Evolutionary conservation across 2,113 vertebrate species (phyloP), one percentile per base, ranked within the genome.

Genomic region (Nothocercus julius): DNA sequence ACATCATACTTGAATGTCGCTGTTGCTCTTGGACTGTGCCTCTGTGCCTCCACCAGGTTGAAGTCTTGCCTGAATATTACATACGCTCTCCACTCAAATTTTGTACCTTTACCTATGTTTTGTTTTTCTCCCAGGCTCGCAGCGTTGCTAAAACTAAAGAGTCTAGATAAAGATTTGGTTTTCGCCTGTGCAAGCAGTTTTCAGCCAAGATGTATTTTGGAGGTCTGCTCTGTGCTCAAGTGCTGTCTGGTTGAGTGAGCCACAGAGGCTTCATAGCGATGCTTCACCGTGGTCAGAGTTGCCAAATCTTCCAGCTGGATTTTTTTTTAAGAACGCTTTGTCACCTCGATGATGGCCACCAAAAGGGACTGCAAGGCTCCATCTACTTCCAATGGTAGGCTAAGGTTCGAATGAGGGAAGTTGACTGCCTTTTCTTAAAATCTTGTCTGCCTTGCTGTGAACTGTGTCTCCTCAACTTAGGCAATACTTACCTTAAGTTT

Each of bases 321-420:
- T 56, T 92, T 24, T 24, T 9, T 24, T 36, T 11, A 11, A 68
- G n/a, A 36, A 8, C 21, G 3, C 75, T 87, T 20, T 0, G 1
- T 91, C 40, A 32, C 44, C 22, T 0, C 2, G 20, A 32, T 4
- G 6, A 49, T 5, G 0, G 6, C 7, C 9, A 18, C 40, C n/a
- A 56, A 84, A 53, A 51, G 2, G 0, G 0, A 53, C 20, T 24
- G 61, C 32, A 45, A 69, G 11, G 18, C 53, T 18, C 14, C 0
- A 0, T 62, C 8, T 3, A 67, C 45, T 74, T 84, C 81, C 18
- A 54, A 2, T 4, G 0, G 21, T 42, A 44, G 24, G 18, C 42
- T 82, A 2, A 69, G 72, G 34, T 90, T 44, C 58, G 53, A 42
- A 30, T 1, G 0, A 1, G 5, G 34, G 16, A 70, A 54, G 17